phyloP scores from a whole-genome alignment of 2,888 invertebrate species.

The Keiferia lycopersicella region DNA sequence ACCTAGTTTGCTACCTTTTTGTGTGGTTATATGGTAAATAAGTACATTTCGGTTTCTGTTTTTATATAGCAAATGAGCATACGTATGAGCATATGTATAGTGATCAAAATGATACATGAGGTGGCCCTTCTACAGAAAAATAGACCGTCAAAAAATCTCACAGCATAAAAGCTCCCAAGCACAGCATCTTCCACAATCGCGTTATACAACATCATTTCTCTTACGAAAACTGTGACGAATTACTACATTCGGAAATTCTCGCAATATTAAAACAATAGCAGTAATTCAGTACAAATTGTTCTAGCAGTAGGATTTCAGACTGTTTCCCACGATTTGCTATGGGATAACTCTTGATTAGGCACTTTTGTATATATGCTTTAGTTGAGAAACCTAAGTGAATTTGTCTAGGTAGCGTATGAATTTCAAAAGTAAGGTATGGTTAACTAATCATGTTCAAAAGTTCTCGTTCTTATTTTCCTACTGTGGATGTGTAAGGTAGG shows the following conservation, averaged over 20 bases:
- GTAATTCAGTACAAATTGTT: neutral
- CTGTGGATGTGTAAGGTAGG: too few species aligned
- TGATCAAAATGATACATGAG: too few species aligned
- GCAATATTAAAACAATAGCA: slow-evolving; percentile 7
- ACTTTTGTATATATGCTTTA: too few species aligned
- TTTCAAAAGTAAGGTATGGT: neutral
- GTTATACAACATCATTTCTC: slow-evolving; percentile 7
- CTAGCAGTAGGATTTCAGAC: neutral
- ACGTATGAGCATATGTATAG: too few species aligned
- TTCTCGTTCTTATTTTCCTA: too few species aligned
- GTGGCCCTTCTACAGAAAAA: too few species aligned
- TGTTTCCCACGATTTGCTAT: slow-evolving; percentile 11
- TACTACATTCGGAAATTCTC: slow-evolving; percentile 5
- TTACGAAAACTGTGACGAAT: slow-evolving; percentile 17
- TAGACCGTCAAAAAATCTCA: neutral
- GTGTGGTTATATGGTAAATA: too few species aligned
- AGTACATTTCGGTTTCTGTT: too few species aligned
- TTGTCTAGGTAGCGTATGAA: neutral
- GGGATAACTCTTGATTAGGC: neutral
- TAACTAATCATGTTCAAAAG: too few species aligned
- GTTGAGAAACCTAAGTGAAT: slow-evolving; percentile 1
- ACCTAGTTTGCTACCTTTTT: too few species aligned
- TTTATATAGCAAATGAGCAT: too few species aligned
- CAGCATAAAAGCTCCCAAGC: neutral
- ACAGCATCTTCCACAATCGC: neutral